Evolutionary conservation across 2,113 vertebrate genomes (phyloP), one percentile per base, ranked within the genome.

Genomic region (Ancistrus triradiatus): DNA sequence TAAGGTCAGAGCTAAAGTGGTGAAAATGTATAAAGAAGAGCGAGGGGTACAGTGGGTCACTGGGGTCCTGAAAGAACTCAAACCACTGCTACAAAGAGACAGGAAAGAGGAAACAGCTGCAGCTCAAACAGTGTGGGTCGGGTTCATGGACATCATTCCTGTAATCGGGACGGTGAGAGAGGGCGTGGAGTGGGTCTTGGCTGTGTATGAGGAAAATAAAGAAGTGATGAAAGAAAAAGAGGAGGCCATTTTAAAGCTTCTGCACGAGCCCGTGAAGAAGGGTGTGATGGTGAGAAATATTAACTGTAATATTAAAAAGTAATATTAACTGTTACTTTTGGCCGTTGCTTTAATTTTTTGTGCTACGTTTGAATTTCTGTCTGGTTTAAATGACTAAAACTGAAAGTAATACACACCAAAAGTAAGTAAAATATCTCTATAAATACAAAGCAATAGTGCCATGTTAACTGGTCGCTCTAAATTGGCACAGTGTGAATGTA

Each of bases 111-210:
- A 4, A 11, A 3, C 2, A 5, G 1, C 22, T 13, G 38, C 15
- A 27, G 8, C 1, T 6, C 3, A 25, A 3, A 27, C 22, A 1
- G 56, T 58, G 56, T 58, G 56, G 56, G 25, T 58, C 22, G 56
- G 56, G 10, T 59, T 59, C 56, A 44, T 58, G 56, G 56, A 59
- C 40, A 18, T 44, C 1, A n/a, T 59, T 18, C 40, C 56, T 2
- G 56, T 59, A 4, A 44, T 59, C 40, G 56, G 40, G 24, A 19
- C 38, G 25, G 40, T 59, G 6, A 59, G 44, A 5, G 56, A 59
- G 56, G 2, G 7, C 6, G 56, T 59, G 40, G 56, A 59, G 40
- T 4, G 27, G 25, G 40, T 59, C 24, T 2, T 59, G 40, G 56
- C 40, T 43, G 6, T 59, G 38, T 46, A 59, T 1, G 56, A 43